A percentile compares a stretch with the other conserved stretches of the same genome.
These are phyloP conservation scores for Paratilapia polleni DNA, from an alignment of 2,113 vertebrate genomes.

Conservation along the genomic window DNA sequence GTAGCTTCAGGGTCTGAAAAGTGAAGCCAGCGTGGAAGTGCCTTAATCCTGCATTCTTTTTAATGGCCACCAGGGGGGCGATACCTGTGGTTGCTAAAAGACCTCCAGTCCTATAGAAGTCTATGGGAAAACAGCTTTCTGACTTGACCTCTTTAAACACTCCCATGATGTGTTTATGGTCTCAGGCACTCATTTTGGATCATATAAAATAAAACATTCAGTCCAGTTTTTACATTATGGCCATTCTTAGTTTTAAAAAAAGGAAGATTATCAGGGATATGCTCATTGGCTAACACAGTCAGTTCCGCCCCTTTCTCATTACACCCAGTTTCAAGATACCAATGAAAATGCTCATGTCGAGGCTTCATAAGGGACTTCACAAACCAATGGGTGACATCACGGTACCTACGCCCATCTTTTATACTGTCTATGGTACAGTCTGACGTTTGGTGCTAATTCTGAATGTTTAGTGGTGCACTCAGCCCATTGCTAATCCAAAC, in stretches of 20 bases:
- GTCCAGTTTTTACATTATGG: neutral
- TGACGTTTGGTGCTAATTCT: too few species aligned
- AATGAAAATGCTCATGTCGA: too few species aligned
- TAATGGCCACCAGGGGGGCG: neutral
- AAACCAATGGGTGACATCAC: too few species aligned
- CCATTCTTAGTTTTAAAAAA: neutral
- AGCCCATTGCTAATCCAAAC: too few species aligned
- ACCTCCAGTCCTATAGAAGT: neutral
- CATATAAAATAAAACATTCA: neutral
- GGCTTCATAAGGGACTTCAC: too few species aligned
- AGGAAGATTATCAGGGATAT: neutral
- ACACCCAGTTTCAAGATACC: too few species aligned
- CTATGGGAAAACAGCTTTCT: neutral
- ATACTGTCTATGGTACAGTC: too few species aligned
- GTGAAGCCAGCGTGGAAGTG: neutral
- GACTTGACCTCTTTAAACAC: neutral
- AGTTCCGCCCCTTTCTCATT: neutral
- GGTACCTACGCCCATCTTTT: too few species aligned
- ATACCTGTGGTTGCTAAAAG: neutral
- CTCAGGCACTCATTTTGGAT: neutral
- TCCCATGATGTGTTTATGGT: neutral
- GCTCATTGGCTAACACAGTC: neutral
- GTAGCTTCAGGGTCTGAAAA: too few species aligned
- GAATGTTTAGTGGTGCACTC: too few species aligned
- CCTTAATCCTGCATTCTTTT: neutral